phyloP scores from a whole-genome alignment of 2,888 invertebrate species.

The Endomychus coccineus region DNA sequence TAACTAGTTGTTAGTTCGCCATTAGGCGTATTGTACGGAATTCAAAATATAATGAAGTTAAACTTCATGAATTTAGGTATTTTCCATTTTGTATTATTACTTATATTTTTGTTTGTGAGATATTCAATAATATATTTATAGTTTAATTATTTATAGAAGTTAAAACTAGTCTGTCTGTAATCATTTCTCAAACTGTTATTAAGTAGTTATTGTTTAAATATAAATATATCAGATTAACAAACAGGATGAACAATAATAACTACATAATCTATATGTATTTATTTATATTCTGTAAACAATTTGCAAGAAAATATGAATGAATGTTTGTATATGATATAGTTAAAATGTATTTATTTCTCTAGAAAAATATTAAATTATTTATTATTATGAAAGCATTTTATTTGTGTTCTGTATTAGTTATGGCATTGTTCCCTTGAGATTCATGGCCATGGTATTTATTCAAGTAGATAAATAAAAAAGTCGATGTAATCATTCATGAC shows the following conservation, averaged over 20 bases:
- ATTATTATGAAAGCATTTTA: too few species aligned
- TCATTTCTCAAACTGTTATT: background rate
- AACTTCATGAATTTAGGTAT: too few species aligned
- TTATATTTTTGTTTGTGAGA: background rate
- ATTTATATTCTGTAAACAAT: slow-evolving; percentile 31
- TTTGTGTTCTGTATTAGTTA: too few species aligned
- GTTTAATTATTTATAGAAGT: background rate
- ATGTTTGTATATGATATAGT: slow-evolving; percentile 27
- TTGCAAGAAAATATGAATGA: slow-evolving; percentile 23
- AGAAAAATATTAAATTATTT: slow-evolving; percentile 41
- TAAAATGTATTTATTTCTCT: slow-evolving; percentile 37
- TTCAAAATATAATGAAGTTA: too few species aligned
- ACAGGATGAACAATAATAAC: slow-evolving; percentile 27
- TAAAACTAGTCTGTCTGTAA: background rate
- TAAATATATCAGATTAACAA: slow-evolving; percentile 27
- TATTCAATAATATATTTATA: background rate
- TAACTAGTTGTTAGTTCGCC: too few species aligned
- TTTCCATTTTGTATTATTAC: too few species aligned
- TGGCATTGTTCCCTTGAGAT: too few species aligned
- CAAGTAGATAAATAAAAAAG: too few species aligned
- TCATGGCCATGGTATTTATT: too few species aligned
- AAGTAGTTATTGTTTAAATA: too few species aligned
- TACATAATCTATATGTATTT: slow-evolving; percentile 31
- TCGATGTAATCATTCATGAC: too few species aligned
- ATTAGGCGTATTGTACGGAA: too few species aligned